These are phyloP conservation scores for Drosophila lacteicornis DNA, from an alignment of 1,140 invertebrate genomes.

Conservation along the genomic window DNA sequence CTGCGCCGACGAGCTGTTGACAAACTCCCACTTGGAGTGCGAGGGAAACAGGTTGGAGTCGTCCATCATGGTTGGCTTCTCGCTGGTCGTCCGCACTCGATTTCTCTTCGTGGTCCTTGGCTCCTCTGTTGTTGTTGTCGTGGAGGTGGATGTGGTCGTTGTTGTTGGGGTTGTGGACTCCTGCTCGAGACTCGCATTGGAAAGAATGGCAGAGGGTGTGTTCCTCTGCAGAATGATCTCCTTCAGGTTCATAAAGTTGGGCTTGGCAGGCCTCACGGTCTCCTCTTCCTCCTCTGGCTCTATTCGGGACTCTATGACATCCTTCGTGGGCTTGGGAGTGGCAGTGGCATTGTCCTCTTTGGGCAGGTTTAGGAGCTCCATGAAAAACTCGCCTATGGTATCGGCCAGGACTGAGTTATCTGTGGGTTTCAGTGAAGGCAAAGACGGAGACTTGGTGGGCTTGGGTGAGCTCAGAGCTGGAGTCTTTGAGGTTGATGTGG, in stretches of 20 bases:
- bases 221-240: constrained; percentile 76
- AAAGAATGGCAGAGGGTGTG: constrained; percentile 36
- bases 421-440: constrained; percentile 35
- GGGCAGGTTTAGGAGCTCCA: constrained; percentile 76
- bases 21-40: constrained; percentile 83
- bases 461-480: constrained; percentile 9
- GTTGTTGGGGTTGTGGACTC: constrained; percentile 21
- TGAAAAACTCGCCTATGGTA: constrained; percentile 81
- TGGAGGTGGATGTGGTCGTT: constrained; percentile 25
- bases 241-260: constrained; percentile 81
- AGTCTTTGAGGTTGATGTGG: constrained; percentile 11
- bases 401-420: constrained; percentile 73
- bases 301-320: constrained; percentile 65
- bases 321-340: constrained; percentile 14
- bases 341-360: constrained; percentile 64
- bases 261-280: constrained; percentile 34
- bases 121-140: constrained; percentile 21
- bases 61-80: constrained; percentile 72
- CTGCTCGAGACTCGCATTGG: constrained; percentile 16
- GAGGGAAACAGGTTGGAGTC: constrained; percentile 81
- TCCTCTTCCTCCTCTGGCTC: constrained; percentile 61
- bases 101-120: constrained; percentile 48
- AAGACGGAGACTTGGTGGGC: constrained; percentile 13
- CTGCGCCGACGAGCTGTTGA: constrained; percentile 68
- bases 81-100: constrained; percentile 57